These are phyloP conservation scores for Varanus komodoensis DNA, from an alignment of 2,113 vertebrate genomes.

Conservation along the genomic window DNA sequence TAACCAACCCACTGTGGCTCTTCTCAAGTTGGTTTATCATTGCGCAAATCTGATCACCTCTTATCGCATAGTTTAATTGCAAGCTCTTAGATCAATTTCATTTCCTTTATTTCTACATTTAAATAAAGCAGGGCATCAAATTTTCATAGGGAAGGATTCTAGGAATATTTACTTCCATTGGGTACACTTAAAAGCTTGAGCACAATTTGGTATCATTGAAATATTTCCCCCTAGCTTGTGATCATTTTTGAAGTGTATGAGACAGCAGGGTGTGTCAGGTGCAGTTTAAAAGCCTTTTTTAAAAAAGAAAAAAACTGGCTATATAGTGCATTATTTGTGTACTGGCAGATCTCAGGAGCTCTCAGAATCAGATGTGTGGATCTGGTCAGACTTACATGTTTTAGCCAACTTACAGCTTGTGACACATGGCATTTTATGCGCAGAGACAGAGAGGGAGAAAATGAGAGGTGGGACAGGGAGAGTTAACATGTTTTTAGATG, in stretches of 20 bases:
- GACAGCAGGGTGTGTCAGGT: background rate
- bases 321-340: background rate
- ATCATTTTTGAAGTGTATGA: background rate
- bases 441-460: too few relatives aligned
- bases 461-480: too few relatives aligned
- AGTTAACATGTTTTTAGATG: constrained; percentile 1
- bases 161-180: background rate
- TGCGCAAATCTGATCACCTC: too few relatives aligned
- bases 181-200: background rate
- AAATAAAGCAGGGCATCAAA: background rate
- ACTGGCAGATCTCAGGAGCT: background rate
- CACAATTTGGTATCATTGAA: background rate
- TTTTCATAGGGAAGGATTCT: background rate
- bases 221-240: too few relatives aligned
- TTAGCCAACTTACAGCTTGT: background rate
- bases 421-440: background rate
- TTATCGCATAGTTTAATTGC: background rate
- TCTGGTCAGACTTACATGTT: background rate
- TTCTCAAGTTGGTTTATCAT: too few relatives aligned
- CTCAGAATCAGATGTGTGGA: background rate
- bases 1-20: too few relatives aligned
- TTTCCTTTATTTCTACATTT: background rate
- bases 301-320: too few relatives aligned
- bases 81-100: background rate
- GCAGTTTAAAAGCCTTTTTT: background rate